Evolutionary conservation across 2,888 invertebrate genomes (phyloP), one percentile per base, ranked within the genome.

Genomic region (Hypercompe scribonia): DNA sequence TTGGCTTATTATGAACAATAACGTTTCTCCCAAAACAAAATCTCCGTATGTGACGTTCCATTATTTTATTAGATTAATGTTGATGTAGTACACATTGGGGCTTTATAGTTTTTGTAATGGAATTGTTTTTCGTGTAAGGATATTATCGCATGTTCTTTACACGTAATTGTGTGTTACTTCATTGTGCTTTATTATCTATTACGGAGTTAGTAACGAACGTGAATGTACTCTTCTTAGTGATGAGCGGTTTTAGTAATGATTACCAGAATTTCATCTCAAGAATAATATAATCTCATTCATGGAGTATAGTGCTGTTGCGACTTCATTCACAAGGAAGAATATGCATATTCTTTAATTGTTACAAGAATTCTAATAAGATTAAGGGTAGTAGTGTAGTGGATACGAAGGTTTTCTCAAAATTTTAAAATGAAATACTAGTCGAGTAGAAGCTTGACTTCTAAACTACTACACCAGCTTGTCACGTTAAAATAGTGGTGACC

Each of bases 31-130:
- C 88, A 89, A 31, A 90, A 89, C 89, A 89, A 90, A 92, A 91
- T 92, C 90, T 86, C 84, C 86, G 79, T 84, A 84, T 87, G 87
- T 91, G 94, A 93, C 93, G 89, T 92, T 90, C 90, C 92, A 94
- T 95, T 95, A 95, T 93, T 94, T 93, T 90, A 89, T 88, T 89
- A 92, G 91, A 93, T 90, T 91, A 93, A 94, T 93, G 92, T 92
- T 91, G 87, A 88, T 88, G 87, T 81, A 81, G 78, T 69, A 71
- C 63, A 74, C 77, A 42, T 73, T 69, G 74, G 76, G 74, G 81
- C 79, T 86, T 79, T 72, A 68, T 72, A 76, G 76, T 74, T 80
- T 75, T 31, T 70, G 50, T 66, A 69, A 74, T 71, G 42, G 39
- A 65, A 75, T 46, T 64, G n/a, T 63, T 73, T 39, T 67, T 58